These are phyloP conservation scores for Saturnia pavonia DNA, from an alignment of 2,888 invertebrate genomes.

Conservation along the genomic window DNA sequence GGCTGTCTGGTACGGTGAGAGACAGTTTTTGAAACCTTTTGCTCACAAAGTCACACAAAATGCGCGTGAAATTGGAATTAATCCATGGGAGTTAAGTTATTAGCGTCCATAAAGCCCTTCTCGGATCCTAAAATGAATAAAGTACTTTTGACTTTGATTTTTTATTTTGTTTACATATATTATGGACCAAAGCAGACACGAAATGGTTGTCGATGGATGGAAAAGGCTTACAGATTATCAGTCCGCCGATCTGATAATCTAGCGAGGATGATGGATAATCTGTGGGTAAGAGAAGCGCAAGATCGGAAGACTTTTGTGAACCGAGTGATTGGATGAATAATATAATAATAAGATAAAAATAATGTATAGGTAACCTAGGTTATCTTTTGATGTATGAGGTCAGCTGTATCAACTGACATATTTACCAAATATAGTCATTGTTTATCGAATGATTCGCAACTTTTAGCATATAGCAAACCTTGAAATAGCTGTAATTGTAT, in stretches of 20 bases:
- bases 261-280: background rate
- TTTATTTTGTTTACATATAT: background rate
- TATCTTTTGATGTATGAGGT: background rate
- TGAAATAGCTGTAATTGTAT: constrained; percentile 10
- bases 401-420: background rate
- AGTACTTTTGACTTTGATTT: too few relatives aligned
- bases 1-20: too few relatives aligned
- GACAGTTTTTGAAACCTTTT: too few relatives aligned
- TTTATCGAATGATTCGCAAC: background rate
- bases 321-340: background rate
- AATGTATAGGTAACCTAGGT: background rate
- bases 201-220: background rate
- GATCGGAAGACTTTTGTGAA: background rate
- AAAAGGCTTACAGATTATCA: background rate
- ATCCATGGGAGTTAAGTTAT: too few relatives aligned
- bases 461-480: background rate
- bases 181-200: background rate
- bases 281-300: background rate
- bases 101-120: too few relatives aligned
- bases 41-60: too few relatives aligned
- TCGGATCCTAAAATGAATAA: too few relatives aligned
- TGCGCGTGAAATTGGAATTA: too few relatives aligned
- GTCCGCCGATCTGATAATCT: background rate
- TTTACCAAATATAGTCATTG: constrained; percentile 1
- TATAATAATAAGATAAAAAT: background rate